A percentile compares a stretch with the other conserved stretches of the same genome.
Conservation (phyloP, 2,888 invertebrate genomes). For the Iselma pallidipennis region DNA sequence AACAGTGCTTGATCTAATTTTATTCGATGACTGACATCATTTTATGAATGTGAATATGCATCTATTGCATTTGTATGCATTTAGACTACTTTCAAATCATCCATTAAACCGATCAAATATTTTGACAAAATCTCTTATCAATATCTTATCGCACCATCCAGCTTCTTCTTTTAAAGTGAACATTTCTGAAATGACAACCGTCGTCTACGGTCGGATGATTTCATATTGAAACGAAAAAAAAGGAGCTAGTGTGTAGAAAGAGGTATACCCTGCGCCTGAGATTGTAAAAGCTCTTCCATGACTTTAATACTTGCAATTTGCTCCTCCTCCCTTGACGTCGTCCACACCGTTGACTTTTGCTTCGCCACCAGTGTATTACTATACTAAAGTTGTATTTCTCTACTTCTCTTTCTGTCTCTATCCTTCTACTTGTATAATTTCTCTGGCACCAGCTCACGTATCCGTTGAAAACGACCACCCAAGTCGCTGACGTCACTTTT, state of each 20-base stretch:
- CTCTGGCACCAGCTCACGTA: slow-evolving; percentile 19
- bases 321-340: slow-evolving; percentile 32
- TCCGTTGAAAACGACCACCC: slow-evolving; percentile 42
- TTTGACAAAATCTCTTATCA: too few species aligned
- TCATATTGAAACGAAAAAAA: slow-evolving; percentile 20
- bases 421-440: too few species aligned
- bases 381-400: background rate
- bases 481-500: slow-evolving; percentile 46
- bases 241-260: slow-evolving; percentile 1
- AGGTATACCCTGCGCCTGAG: slow-evolving; percentile 8
- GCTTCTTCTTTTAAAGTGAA: too few species aligned
- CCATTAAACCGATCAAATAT: too few species aligned
- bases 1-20: background rate
- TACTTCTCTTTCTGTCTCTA: slow-evolving; percentile 4
- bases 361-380: too few species aligned
- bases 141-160: too few species aligned
- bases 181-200: too few species aligned
- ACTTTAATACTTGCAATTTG: slow-evolving; percentile 42
- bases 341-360: background rate
- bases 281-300: slow-evolving; percentile 27
- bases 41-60: background rate
- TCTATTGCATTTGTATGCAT: too few species aligned
- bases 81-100: too few species aligned
- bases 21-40: background rate
- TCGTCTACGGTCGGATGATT: slow-evolving; percentile 10